Base-by-base conservation (phyloP, 2,113 vertebrate species). In the Albula goreensis region DNA sequence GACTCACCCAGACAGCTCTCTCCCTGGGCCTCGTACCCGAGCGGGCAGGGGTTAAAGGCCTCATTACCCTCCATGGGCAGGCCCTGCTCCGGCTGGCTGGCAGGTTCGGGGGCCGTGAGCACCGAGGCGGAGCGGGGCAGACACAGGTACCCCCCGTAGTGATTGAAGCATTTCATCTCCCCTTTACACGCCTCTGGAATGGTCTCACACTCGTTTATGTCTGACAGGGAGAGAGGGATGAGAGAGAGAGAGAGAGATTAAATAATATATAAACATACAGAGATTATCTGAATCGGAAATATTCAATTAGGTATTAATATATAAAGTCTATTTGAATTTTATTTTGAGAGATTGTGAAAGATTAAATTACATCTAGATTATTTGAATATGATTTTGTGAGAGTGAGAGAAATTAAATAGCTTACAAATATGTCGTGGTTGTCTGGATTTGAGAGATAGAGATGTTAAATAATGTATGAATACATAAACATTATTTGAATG, bases 131-230 rank as follows among this genome's bases (percentile, higher is more conserved):
- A 97, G 85, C 96, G 97, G 0, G 97, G 97, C 15, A 98, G 96
- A 89, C 97, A 98, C 91, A 98, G 90, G 94, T 98, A 98, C 0
- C 97, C 97, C 0, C 97, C 97, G 0, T 97, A 98, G 93, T 98
- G 97, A 91, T 98, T 98, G 93, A 97, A 98, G 89, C 97, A 98
- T 83, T 97, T 98, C 97, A 98, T 97, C 85, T 97, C 96, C 12
- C 97, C 97, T 86, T 97, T 97, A 92, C 97, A 98, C 81, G 97
- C 97, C 66, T 97, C 97, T 0, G 95, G 94, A 84, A 98, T 98
- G 70, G 96, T 97, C 91, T 97, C 95, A 56, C 97, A 98, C 92
- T 98, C 97, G 8, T 98, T 97, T 87, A 98, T 95, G 91, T 98
- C 97, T 97, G 94, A 70, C 4, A 86, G 85, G 60, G 48, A 66